These are phyloP conservation scores for Spilosoma lubricipeda DNA, from an alignment of 2,888 invertebrate species.

Conservation along the genomic window DNA sequence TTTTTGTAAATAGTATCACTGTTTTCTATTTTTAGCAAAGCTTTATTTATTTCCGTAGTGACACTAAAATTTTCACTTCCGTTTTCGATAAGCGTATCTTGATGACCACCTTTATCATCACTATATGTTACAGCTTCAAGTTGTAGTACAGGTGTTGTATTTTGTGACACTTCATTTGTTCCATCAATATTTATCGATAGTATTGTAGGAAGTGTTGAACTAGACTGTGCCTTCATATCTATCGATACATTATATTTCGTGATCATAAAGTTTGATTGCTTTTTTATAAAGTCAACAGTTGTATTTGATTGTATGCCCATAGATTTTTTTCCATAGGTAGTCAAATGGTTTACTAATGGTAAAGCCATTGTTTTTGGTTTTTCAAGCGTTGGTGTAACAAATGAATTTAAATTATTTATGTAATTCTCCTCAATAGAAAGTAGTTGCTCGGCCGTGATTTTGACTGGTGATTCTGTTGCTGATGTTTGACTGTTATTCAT, in stretches of 20 bases:
- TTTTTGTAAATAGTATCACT: not conserved
- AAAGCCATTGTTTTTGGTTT: not conserved
- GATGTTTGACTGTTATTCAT: not conserved
- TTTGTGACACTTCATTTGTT: not conserved
- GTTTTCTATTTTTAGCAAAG: not conserved
- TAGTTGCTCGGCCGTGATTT: not conserved
- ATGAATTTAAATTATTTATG: not conserved
- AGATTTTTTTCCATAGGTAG: not conserved
- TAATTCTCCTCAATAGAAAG: not conserved
- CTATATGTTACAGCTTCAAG: not conserved
- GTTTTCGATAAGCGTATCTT: not conserved
- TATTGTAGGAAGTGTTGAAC: not conserved
- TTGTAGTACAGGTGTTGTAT: conserved; percentile 1
- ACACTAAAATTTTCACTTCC: not conserved
- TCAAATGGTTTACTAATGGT: not conserved
- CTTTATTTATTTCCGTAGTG: not conserved
- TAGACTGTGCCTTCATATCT: not conserved
- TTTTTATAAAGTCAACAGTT: not conserved
- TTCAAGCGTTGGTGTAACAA: not conserved
- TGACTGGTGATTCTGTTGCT: not conserved
- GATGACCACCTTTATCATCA: not conserved
- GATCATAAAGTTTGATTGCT: not conserved
- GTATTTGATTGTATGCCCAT: not conserved
- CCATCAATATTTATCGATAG: not conserved
- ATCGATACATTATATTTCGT: not conserved